Evolutionary conservation across 1,140 invertebrate genomes (phyloP).

Genomic region (Brachionus angularis): DNA sequence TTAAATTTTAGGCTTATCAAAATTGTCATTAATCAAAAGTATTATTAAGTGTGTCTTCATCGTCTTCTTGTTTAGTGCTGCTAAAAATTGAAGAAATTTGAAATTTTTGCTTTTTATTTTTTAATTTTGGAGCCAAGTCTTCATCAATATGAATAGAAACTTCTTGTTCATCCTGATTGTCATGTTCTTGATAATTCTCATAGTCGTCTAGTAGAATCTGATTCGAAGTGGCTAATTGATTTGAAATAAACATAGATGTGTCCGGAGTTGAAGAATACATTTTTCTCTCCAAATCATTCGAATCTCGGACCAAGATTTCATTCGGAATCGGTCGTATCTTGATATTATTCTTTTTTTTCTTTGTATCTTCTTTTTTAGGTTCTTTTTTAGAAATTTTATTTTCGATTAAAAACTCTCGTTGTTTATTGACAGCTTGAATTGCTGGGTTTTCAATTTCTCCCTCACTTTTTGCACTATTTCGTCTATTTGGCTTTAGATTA

Average conservation of each 20-base stretch:
- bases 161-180: not conserved
- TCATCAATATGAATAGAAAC: not conserved
- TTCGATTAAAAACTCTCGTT: not conserved
- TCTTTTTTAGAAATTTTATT: not conserved
- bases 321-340: conserved; percentile 5
- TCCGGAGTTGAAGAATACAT: conserved; percentile 35
- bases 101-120: not conserved
- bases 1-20: too few relatives aligned
- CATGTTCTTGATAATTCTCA: not conserved
- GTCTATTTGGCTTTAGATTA: not conserved
- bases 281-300: conserved; percentile 43
- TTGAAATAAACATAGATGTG: conserved; percentile 26
- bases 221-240: not conserved
- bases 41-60: conserved; percentile 24
- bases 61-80: conserved; percentile 5
- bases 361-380: conserved; percentile 32
- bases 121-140: too few relatives aligned
- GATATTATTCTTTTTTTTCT: conserved; percentile 28
- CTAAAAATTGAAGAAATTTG: conserved; percentile 4
- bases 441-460: conserved; percentile 25
- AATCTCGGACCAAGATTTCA: conserved; percentile 13
- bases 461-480: conserved; percentile 16
- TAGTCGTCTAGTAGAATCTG: conserved; percentile 17
- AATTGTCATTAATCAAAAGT: conserved; percentile 20
- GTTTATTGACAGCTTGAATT: conserved; percentile 1